These are phyloP conservation scores for Anthoptus insignis DNA, from an alignment of 2,888 invertebrate species.

Conservation along the genomic window DNA sequence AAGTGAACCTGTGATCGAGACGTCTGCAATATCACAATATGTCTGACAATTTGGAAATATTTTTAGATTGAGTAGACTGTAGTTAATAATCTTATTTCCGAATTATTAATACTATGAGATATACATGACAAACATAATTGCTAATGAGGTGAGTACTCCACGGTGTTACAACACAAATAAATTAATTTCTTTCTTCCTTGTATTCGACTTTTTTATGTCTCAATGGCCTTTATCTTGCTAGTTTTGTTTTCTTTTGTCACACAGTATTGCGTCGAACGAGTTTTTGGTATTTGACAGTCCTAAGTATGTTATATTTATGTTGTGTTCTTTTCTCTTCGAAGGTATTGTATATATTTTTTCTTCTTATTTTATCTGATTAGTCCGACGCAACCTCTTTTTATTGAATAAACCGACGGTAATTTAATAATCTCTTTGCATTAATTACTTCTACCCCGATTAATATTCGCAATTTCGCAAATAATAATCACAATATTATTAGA, in stretches of 20 bases:
- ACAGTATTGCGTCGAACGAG: conserved; percentile 73
- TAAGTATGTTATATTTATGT: conserved; percentile 68
- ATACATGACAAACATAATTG: conserved; percentile 68
- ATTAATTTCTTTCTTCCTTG: conserved; percentile 65
- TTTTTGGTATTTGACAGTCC: conserved; percentile 68
- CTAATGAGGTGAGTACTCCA: conserved; percentile 65
- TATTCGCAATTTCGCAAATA: no score
- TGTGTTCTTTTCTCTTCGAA: conserved; percentile 75
- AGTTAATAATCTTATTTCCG: conserved; percentile 62
- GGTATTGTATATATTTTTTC: no score
- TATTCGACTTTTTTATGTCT: conserved; percentile 83
- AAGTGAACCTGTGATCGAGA: conserved; percentile 68
- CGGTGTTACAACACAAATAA: conserved; percentile 54
- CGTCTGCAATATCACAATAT: conserved; percentile 81
- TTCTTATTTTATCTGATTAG: no score
- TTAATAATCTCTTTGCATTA: no score
- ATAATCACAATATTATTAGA: no score
- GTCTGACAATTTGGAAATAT: conserved; percentile 87
- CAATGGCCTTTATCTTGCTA: conserved; percentile 83
- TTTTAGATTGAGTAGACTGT: conserved; percentile 79
- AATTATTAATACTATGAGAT: conserved; percentile 73
- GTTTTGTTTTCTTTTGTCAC: conserved; percentile 86
- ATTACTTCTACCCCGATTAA: no score
- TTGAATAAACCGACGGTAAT: no score
- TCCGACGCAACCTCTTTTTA: no score